Evolutionary conservation across 2,888 invertebrate genomes (phyloP).

Genomic region (Phymatocera aterrima): DNA sequence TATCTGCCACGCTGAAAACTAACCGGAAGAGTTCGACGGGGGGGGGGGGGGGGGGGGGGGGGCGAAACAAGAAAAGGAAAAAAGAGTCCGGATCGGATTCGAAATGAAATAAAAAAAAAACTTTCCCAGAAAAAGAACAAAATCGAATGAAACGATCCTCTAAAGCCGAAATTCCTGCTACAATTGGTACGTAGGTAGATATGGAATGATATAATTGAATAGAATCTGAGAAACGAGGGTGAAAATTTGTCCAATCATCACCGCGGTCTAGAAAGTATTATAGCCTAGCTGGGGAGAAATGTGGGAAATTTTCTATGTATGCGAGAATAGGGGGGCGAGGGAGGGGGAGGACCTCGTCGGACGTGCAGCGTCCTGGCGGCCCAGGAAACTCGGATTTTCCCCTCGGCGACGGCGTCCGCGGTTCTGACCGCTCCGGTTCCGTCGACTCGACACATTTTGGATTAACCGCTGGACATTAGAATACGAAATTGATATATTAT

Average conservation of each 20-base stretch:
- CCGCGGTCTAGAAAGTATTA: background rate
- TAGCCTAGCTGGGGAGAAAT: too few species aligned
- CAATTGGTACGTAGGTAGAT: too few species aligned
- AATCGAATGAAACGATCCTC: too few species aligned
- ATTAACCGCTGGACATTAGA: conserved; percentile 74
- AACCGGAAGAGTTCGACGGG: too few species aligned
- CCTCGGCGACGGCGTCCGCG: conserved; percentile 42
- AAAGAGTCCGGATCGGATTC: too few species aligned
- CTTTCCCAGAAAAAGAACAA: too few species aligned
- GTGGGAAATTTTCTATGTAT: background rate
- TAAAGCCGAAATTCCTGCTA: too few species aligned
- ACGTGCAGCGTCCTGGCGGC: background rate
- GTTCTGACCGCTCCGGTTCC: conserved; percentile 69
- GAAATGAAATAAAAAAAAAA: too few species aligned
- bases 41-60: too few species aligned
- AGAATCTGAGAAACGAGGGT: background rate
- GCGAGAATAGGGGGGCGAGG: background rate
- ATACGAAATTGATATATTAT: conserved; percentile 74
- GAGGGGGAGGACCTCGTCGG: background rate
- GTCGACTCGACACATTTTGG: conserved; percentile 73
- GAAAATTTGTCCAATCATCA: conserved; percentile 31
- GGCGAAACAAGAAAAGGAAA: too few species aligned
- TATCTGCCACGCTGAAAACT: too few species aligned
- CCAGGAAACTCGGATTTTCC: conserved; percentile 29
- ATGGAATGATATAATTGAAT: too few species aligned